Evolutionary conservation across 2,113 vertebrate genomes (phyloP).

Genomic region (Protobothrops flavoviridis): DNA sequence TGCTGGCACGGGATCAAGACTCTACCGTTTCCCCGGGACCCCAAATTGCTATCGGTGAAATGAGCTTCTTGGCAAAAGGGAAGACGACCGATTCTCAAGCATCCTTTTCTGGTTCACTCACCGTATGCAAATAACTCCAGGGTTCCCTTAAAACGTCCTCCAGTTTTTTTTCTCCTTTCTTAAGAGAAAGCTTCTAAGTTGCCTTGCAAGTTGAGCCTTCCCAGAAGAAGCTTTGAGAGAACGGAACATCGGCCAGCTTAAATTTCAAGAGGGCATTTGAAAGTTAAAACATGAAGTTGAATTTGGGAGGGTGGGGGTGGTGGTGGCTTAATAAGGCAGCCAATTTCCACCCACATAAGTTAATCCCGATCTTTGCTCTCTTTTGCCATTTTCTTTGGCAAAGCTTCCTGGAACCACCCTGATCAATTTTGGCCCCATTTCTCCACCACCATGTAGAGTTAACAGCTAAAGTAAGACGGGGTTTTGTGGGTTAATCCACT

Average conservation of each 20-base stretch:
- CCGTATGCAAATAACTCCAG: neutral
- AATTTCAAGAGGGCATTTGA: neutral
- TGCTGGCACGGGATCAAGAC: neutral
- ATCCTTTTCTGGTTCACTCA: neutral
- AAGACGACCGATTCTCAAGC: neutral
- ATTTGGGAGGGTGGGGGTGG: neutral
- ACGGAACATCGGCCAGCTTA: neutral
- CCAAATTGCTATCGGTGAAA: neutral
- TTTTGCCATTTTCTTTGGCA: neutral
- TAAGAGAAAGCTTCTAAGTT: neutral
- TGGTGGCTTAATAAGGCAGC: neutral
- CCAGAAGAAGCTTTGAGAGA: neutral
- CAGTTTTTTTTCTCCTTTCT: neutral
- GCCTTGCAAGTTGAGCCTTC: neutral
- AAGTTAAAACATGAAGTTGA: neutral
- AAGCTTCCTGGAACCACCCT: neutral
- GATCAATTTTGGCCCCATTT: neutral
- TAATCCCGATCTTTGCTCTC: neutral
- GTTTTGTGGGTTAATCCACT: too few relatives aligned
- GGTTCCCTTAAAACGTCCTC: neutral
- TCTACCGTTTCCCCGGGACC: neutral
- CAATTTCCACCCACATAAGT: neutral
- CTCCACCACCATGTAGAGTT: too few relatives aligned
- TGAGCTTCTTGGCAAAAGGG: neutral
- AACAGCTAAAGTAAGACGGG: too few relatives aligned